Percentiles rank a stretch among this genome's conserved stretches.
phyloP scores from a whole-genome alignment of 2,888 invertebrate species.

The Chrysodeixis includens region DNA sequence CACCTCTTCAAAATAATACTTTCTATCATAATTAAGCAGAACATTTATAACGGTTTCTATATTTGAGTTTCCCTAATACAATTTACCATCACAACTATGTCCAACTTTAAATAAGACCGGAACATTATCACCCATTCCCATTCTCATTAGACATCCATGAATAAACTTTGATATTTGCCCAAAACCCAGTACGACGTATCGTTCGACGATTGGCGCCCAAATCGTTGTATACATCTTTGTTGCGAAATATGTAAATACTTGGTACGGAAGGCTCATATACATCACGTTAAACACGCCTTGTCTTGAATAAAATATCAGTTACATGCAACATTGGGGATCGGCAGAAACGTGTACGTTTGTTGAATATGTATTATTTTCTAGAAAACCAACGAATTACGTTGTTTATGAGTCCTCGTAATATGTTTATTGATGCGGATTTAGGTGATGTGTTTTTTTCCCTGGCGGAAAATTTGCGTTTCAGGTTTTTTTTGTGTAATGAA shows the following conservation, averaged over 20 bases:
- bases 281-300: slow-evolving; percentile 65
- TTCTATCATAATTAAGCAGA: too few relatives aligned
- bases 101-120: background rate
- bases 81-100: background rate
- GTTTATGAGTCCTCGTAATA: slow-evolving; percentile 16
- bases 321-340: slow-evolving; percentile 49
- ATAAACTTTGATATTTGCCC: slow-evolving; percentile 25
- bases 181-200: slow-evolving; percentile 24
- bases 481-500: background rate
- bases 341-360: slow-evolving; percentile 30
- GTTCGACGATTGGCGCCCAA: slow-evolving; percentile 44
- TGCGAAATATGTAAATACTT: slow-evolving; percentile 58
- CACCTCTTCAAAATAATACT: too few relatives aligned
- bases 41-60: too few relatives aligned
- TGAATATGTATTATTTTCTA: slow-evolving; percentile 49
- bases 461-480: background rate
- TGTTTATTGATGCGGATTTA: background rate
- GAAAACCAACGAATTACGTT: slow-evolving; percentile 24
- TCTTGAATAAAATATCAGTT: slow-evolving; percentile 70
- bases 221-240: slow-evolving; percentile 52
- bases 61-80: background rate
- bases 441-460: slow-evolving; percentile 1
- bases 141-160: background rate
- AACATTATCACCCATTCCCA: background rate
- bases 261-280: slow-evolving; percentile 52